Percentiles rank a stretch among this genome's conserved stretches.
These are phyloP conservation scores for Pseudochirops cupreus DNA, from an alignment of 2,797 vertebrate genomes.

Conservation along the genomic window DNA sequence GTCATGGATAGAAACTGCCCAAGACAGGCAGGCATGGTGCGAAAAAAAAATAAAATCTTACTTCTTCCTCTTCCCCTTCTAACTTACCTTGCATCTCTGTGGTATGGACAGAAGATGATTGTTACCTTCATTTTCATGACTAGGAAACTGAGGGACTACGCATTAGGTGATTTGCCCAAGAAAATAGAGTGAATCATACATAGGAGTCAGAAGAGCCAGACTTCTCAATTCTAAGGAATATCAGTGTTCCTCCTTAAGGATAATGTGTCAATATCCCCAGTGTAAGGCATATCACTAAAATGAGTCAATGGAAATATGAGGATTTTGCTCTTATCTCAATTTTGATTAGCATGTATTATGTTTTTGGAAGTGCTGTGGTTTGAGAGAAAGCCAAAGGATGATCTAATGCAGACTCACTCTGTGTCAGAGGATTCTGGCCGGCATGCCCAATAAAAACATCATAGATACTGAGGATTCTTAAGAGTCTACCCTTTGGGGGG, in stretches of 20 bases:
- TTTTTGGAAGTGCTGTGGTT: neutral
- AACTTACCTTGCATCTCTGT: neutral
- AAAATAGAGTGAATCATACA: neutral
- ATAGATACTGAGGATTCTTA: too few relatives aligned
- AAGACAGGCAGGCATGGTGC: neutral
- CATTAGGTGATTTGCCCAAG: neutral
- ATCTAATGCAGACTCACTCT: too few relatives aligned
- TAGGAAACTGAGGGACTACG: neutral
- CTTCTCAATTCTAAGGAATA: slow-evolving; percentile 27
- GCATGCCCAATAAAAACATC: too few relatives aligned
- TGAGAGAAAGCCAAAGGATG: too few relatives aligned
- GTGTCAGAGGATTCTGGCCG: too few relatives aligned
- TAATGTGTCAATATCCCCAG: neutral
- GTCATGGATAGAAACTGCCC: neutral
- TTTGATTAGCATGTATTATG: neutral
- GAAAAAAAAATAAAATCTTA: neutral
- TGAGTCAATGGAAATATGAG: neutral
- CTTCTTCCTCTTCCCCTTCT: neutral
- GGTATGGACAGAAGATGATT: neutral
- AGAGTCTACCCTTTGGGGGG: too few relatives aligned
- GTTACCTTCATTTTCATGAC: neutral
- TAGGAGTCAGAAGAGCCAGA: slow-evolving; percentile 9
- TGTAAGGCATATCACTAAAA: slow-evolving; percentile 20
- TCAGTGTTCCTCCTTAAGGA: slow-evolving; percentile 8
- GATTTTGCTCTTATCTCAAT: neutral